phyloP scores from a whole-genome alignment of 2,888 invertebrate genomes.

The Nomada fabriciana region DNA sequence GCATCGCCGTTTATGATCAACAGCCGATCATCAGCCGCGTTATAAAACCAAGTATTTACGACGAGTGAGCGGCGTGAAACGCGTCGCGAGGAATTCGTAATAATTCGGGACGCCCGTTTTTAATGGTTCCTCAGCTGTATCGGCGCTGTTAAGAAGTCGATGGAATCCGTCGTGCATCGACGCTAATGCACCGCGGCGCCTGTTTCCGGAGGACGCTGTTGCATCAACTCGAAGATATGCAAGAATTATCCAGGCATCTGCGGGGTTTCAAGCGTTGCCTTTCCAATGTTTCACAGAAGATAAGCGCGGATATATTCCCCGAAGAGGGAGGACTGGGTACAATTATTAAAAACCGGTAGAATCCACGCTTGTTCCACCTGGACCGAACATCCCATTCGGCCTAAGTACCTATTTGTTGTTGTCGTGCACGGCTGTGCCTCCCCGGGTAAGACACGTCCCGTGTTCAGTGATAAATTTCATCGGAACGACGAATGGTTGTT shows the following conservation, averaged over 20 bases:
- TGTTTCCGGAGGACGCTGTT: conserved; percentile 40
- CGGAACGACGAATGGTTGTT: conserved; percentile 65
- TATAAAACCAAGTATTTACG: conserved; percentile 51
- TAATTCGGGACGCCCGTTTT: conserved; percentile 43
- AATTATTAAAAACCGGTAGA: conserved; percentile 75
- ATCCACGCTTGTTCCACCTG: conserved; percentile 67
- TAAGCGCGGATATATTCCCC: conserved; percentile 53
- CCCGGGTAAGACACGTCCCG: conserved; percentile 55
- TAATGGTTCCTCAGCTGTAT: conserved; percentile 36
- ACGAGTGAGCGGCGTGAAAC: conserved; percentile 30
- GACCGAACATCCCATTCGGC: conserved; percentile 65
- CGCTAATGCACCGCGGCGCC: conserved; percentile 55
- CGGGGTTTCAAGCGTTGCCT: conserved; percentile 50
- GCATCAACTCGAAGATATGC: conserved; percentile 61
- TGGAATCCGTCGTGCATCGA: conserved; percentile 57
- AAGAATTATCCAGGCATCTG: conserved; percentile 60
- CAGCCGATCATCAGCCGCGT: conserved; percentile 23
- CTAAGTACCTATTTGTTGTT: conserved; percentile 75
- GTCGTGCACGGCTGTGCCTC: conserved; percentile 63
- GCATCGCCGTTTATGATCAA: conserved; percentile 48
- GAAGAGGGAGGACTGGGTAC: conserved; percentile 33
- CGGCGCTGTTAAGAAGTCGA: conserved; percentile 41
- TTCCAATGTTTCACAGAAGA: conserved; percentile 61
- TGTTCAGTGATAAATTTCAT: conserved; percentile 71
- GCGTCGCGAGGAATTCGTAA: conserved; percentile 50